Evolutionary conservation across 2,797 vertebrate species (phyloP), one percentile per base, ranked within the genome.

Genomic region (Taeniopygia guttata): DNA sequence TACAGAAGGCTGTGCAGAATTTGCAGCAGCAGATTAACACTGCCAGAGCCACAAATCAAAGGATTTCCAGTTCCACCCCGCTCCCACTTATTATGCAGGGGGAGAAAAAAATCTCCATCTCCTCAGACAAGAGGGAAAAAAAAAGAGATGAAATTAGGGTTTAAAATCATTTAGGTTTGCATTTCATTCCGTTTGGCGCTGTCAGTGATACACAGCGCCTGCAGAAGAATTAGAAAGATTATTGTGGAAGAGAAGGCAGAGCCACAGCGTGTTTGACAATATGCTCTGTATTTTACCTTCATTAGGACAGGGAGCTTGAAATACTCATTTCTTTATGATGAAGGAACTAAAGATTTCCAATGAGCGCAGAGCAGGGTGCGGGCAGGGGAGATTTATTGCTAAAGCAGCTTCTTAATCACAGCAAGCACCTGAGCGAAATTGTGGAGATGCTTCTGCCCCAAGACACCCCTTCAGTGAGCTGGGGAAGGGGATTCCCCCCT

Each of bases 301-400:
- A 87, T 96, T 83, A 94, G 95, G 92, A 94, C 75, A 59, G 62
- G 52, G 79, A 90, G 77, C 76, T 87, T 93, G 84, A 89, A 95
- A 84, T 84, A 58, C 87, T 94, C 86, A 90, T 93, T 96, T 89
- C 95, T 93, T 89, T 87, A 89, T 94, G 94, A 94, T 87, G 88
- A 84, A 96, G 90, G 92, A 79, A 76, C 68, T 93, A 94, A 95
- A 95, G 93, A 94, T 94, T 96, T 96, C 95, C 94, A 82, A 88
- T 89, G 94, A 79, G 36, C 6, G 3, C 8, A 10, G 78, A 58
- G 75, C 86, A 55, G 1, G 34, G 84, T 90, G 48, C 2, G 0
- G 64, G 75, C 73, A 25, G 82, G 29, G 52, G 52, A 84, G 88
- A 89, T 92, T 82, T 90, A 91, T 82, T 76, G 86, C 93, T 68